A percentile compares a stretch with the other conserved stretches of the same genome.
Conservation (phyloP, 1,140 invertebrate species). For the Drosophila serrata region DNA sequence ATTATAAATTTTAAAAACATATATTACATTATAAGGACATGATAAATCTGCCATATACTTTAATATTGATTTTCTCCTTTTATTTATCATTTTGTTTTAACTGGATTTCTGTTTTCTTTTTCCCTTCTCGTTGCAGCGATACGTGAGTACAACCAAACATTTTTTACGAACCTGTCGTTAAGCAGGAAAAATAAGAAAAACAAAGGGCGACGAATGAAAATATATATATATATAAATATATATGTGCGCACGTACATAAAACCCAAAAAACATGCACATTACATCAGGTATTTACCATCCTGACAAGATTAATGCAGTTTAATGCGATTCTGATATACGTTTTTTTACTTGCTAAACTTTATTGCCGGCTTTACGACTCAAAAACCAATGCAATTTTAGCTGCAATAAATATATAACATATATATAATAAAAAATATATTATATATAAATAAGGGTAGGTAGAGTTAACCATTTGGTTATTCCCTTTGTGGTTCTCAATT, state of each 20-base stretch:
- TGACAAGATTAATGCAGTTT: slow-evolving; percentile 52
- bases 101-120: slow-evolving; percentile 16
- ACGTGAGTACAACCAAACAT: slow-evolving; percentile 66
- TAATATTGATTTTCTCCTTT: slow-evolving; percentile 39
- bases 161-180: slow-evolving; percentile 30
- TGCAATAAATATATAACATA: neutral
- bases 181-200: slow-evolving; percentile 18
- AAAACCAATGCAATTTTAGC: neutral
- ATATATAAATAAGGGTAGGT: neutral
- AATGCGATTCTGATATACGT: slow-evolving; percentile 43
- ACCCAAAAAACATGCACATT: slow-evolving; percentile 37
- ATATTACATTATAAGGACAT: neutral
- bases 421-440: neutral
- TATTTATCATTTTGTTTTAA: slow-evolving; percentile 7
- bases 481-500: slow-evolving; percentile 37
- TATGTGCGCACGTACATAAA: slow-evolving; percentile 28
- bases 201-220: slow-evolving; percentile 28
- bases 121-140: slow-evolving; percentile 68
- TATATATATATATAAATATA: slow-evolving; percentile 48
- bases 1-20: neutral
- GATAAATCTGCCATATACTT: slow-evolving; percentile 18
- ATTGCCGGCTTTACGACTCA: slow-evolving; percentile 35
- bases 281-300: slow-evolving; percentile 59
- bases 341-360: slow-evolving; percentile 18
- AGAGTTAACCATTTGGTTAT: slow-evolving; percentile 10